Conservation (phyloP, 2,113 vertebrate species). For the Myrmecophaga tridactyla region DNA sequence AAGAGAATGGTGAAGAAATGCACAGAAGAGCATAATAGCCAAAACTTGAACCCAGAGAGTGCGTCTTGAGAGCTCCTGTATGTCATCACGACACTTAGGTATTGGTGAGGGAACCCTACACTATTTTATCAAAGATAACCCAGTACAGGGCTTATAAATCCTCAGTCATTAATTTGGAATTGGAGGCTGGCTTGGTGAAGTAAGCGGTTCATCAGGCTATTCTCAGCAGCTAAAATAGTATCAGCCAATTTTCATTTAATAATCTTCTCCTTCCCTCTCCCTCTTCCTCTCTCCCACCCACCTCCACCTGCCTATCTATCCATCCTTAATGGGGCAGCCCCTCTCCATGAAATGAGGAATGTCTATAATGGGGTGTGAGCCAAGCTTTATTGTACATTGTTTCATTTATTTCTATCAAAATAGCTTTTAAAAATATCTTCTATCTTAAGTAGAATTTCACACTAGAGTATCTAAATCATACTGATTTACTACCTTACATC, state of each 20-base stretch:
- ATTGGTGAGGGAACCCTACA: neutral
- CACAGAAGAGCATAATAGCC: neutral
- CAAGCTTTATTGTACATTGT: constrained; percentile 39
- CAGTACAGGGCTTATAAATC: neutral
- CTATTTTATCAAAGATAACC: neutral
- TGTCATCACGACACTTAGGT: neutral
- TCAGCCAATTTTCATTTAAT: neutral
- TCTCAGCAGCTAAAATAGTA: neutral
- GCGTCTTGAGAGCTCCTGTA: neutral
- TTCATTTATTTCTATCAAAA: constrained; percentile 58
- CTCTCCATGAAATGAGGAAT: neutral
- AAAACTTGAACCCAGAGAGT: neutral
- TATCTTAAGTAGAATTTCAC: constrained; percentile 39
- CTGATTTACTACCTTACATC: constrained; percentile 42
- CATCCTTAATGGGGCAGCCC: neutral
- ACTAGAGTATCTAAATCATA: constrained; percentile 50
- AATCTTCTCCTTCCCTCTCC: neutral
- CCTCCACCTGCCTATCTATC: neutral
- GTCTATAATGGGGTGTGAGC: neutral
- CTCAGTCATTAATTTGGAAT: neutral
- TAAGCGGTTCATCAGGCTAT: neutral
- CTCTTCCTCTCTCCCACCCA: neutral
- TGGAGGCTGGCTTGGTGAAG: neutral
- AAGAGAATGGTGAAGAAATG: neutral
- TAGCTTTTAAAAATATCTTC: constrained; percentile 17